A percentile compares a stretch with the other conserved stretches of the same genome.
Conservation (phyloP, 2,797 vertebrate genomes). For the Typhlichthys eigenmanni region DNA sequence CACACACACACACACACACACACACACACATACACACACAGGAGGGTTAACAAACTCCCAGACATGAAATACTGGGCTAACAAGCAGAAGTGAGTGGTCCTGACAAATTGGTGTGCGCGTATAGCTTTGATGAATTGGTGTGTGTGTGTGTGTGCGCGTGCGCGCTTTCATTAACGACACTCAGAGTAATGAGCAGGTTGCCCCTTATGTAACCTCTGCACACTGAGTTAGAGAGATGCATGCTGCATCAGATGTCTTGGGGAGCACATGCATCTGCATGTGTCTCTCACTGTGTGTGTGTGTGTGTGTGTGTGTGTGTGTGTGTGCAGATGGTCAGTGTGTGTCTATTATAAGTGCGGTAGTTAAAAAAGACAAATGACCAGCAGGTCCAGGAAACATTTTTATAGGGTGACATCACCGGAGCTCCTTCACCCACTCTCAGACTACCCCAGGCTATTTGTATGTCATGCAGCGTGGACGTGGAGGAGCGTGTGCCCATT, state of each 20-base stretch:
- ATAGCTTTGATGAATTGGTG: slow-evolving; percentile 51
- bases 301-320: slow-evolving; percentile 16
- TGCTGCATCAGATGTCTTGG: slow-evolving; percentile 21
- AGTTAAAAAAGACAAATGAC: slow-evolving; percentile 11
- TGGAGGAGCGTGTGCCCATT: slow-evolving; percentile 31
- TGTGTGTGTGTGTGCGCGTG: slow-evolving; percentile 36
- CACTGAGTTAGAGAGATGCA: slow-evolving; percentile 64
- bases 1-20: background rate
- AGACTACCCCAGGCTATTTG: slow-evolving; percentile 37
- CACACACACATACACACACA: slow-evolving; percentile 4
- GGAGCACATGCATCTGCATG: slow-evolving; percentile 2
- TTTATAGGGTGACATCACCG: slow-evolving; percentile 12
- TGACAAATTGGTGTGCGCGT: slow-evolving; percentile 57
- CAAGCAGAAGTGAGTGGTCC: slow-evolving; percentile 52
- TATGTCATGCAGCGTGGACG: slow-evolving; percentile 35
- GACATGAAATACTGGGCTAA: slow-evolving; percentile 53
- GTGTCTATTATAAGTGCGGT: slow-evolving; percentile 9
- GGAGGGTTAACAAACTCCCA: slow-evolving; percentile 44
- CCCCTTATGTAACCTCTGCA: slow-evolving; percentile 65
- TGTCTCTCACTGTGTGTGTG: slow-evolving; percentile 5
- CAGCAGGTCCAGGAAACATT: slow-evolving; percentile 23
- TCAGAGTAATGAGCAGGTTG: slow-evolving; percentile 76
- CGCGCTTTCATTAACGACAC: slow-evolving; percentile 69
- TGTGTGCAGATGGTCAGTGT: background rate
- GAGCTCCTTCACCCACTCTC: slow-evolving; percentile 12